Conservation (phyloP, 2,113 vertebrate genomes). For the Corapipo altera region DNA sequence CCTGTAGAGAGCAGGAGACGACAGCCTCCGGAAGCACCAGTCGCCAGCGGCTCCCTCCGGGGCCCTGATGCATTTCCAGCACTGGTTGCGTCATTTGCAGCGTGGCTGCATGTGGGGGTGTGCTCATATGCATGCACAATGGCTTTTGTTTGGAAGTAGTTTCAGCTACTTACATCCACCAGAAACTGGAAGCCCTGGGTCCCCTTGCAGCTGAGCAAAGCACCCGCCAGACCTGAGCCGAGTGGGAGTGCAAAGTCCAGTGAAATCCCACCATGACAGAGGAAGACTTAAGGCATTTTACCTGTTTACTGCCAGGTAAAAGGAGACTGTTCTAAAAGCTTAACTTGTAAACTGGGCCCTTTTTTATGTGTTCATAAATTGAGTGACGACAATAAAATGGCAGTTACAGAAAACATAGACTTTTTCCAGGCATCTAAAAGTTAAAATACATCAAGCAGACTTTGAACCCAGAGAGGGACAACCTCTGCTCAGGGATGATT, state of each 20-base stretch:
- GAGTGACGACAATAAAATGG: not conserved
- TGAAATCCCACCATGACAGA: not conserved
- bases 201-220: not conserved
- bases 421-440: not conserved
- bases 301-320: not conserved
- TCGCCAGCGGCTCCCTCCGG: not conserved
- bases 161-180: not conserved
- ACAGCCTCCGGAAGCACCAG: not conserved
- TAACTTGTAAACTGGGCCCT: not conserved
- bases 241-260: not conserved
- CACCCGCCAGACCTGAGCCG: not conserved
- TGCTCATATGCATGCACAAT: not conserved
- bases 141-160: not conserved
- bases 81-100: slow-evolving; percentile 62
- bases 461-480: not conserved
- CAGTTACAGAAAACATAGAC: not conserved
- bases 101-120: rapidly evolving
- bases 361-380: not conserved
- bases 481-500: not conserved
- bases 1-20: not conserved
- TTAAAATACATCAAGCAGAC: not conserved
- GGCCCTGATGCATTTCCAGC: slow-evolving; percentile 65
- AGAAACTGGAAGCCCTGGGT: not conserved
- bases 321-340: not conserved
- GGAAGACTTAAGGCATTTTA: not conserved